These are phyloP conservation scores for Oreohelix idahoensis DNA, from an alignment of 1,140 invertebrate genomes.

Conservation along the genomic window DNA sequence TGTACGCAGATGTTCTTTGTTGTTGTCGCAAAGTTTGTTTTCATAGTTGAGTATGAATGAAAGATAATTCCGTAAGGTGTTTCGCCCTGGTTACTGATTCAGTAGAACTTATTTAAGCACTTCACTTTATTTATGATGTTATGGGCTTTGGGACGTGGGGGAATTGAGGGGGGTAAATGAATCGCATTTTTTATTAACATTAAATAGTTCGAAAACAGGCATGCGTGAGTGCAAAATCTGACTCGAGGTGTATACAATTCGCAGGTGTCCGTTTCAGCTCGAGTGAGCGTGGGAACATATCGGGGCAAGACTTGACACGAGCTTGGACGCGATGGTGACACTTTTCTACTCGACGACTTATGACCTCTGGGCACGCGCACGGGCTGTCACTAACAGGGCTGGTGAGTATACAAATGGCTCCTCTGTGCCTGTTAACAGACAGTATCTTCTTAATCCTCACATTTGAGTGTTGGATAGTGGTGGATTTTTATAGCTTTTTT, in stretches of 20 bases:
- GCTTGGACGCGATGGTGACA: constrained; percentile 26
- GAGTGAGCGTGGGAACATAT: constrained; percentile 17
- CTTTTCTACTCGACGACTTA: background rate
- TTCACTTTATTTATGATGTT: no score
- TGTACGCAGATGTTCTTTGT: constrained; percentile 38
- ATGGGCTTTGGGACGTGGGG: no score
- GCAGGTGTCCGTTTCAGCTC: background rate
- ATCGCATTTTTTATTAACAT: no score
- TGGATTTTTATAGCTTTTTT: no score
- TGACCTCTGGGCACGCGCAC: constrained; percentile 11
- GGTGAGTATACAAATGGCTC: background rate
- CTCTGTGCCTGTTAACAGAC: background rate
- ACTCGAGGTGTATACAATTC: background rate
- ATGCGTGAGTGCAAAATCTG: background rate
- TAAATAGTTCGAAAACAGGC: no score
- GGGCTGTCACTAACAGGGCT: constrained; percentile 9
- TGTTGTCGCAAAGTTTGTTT: background rate
- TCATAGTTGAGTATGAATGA: background rate
- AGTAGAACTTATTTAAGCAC: no score
- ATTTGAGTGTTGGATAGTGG: no score
- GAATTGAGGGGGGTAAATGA: no score
- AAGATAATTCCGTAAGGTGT: background rate
- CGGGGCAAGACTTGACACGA: background rate
- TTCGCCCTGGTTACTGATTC: no score
- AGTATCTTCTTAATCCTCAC: background rate